Evolutionary conservation across 2,888 invertebrate genomes (phyloP).

Genomic region (Lamellibrachia satsuma): DNA sequence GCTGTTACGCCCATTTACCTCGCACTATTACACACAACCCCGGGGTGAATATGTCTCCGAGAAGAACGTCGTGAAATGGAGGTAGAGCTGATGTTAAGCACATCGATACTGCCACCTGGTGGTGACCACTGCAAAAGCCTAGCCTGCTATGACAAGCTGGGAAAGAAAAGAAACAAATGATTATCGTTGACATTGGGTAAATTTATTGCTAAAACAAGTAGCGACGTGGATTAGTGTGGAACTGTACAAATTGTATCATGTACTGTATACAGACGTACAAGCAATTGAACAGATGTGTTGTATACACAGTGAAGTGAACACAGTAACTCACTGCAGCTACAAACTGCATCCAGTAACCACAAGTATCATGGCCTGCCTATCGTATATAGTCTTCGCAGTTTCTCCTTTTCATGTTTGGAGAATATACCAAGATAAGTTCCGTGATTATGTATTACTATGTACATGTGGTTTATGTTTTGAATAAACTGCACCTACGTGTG

Average conservation of each 20-base stretch:
- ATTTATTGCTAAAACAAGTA: constrained; percentile 4
- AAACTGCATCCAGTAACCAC: too few relatives aligned
- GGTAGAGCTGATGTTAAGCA: background rate
- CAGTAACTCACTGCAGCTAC: too few relatives aligned
- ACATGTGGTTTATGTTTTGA: background rate
- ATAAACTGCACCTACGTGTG: background rate
- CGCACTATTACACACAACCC: constrained; percentile 43
- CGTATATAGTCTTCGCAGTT: too few relatives aligned
- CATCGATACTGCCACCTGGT: background rate
- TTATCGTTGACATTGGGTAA: background rate
- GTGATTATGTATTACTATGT: background rate
- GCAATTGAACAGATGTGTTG: background rate
- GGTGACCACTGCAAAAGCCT: too few relatives aligned
- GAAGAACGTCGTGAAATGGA: constrained; percentile 23
- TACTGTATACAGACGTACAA: background rate
- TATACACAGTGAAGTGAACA: background rate
- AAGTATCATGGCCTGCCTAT: too few relatives aligned
- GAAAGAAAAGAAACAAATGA: background rate
- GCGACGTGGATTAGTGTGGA: background rate
- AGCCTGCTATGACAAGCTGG: background rate
- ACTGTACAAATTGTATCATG: too few relatives aligned
- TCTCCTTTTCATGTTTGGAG: too few relatives aligned
- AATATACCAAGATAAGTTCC: background rate
- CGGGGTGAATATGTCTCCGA: constrained; percentile 44
- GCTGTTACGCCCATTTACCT: constrained; percentile 50